These are phyloP conservation scores for Hemibagrus guttatus DNA, from an alignment of 2,797 vertebrate genomes.

Conservation along the genomic window DNA sequence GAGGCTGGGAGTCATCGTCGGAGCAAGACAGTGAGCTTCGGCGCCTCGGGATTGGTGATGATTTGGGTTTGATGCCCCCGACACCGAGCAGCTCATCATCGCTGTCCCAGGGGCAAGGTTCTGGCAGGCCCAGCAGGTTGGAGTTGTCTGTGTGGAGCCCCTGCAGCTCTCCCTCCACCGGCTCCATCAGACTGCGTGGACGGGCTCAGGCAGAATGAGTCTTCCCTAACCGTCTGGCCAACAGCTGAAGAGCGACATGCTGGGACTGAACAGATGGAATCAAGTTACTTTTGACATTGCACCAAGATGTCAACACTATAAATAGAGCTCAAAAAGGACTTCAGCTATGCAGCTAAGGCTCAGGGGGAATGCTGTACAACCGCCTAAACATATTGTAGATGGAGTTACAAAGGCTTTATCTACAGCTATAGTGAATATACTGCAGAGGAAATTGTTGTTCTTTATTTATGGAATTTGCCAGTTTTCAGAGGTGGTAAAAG, in stretches of 20 bases:
- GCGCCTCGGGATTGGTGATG: constrained; percentile 85
- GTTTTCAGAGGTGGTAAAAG: not conserved
- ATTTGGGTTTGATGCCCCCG: constrained; percentile 77
- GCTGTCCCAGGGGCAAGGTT: constrained; percentile 70
- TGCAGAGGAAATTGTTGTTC: not conserved
- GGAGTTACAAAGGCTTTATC: not conserved
- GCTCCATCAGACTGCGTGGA: constrained; percentile 86
- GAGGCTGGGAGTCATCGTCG: constrained; percentile 72
- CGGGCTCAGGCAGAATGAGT: constrained; percentile 76
- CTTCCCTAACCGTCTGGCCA: constrained; percentile 67
- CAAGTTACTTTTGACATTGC: constrained; percentile 96
- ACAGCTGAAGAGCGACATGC: constrained; percentile 87
- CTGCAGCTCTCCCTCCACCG: constrained; percentile 71
- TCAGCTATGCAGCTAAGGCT: constrained; percentile 79
- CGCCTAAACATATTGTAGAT: constrained; percentile 27
- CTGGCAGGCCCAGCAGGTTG: constrained; percentile 71
- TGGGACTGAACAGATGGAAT: constrained; percentile 88
- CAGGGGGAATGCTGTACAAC: constrained; percentile 55
- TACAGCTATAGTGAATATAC: not conserved
- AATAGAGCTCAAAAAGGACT: constrained; percentile 83
- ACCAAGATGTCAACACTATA: constrained; percentile 87
- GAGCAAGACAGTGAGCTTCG: constrained; percentile 74
- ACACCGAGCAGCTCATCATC: constrained; percentile 80
- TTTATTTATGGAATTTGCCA: not conserved
- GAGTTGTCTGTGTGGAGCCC: constrained; percentile 63